phyloP scores from a whole-genome alignment of 2,888 invertebrate genomes.

The Tridacna gigas region DNA sequence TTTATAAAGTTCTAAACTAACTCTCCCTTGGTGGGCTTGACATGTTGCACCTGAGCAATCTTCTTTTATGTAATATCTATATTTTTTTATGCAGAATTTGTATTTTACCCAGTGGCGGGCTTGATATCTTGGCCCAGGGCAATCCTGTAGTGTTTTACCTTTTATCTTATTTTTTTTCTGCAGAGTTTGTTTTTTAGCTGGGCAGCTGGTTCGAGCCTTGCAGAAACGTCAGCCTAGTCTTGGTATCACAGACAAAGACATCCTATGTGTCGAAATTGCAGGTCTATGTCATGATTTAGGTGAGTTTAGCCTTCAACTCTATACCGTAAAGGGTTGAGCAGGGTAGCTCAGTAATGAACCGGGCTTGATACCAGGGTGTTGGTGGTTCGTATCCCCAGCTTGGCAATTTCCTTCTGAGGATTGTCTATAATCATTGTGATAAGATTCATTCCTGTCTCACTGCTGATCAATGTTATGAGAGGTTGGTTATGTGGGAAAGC shows the following conservation, averaged over 20 bases:
- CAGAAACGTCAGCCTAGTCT: conserved; percentile 84
- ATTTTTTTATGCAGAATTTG: no score
- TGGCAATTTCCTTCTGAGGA: no score
- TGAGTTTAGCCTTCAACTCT: conserved; percentile 51
- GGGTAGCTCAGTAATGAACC: background rate
- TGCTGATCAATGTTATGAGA: no score
- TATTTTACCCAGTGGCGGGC: no score
- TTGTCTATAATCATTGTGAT: no score
- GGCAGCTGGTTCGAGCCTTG: conserved; percentile 72
- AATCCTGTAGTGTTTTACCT: background rate
- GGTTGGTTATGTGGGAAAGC: no score
- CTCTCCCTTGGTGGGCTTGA: no score
- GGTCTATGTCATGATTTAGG: conserved; percentile 90
- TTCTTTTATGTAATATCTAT: no score
- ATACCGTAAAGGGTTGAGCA: background rate
- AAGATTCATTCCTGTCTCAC: no score
- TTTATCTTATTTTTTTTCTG: conserved; percentile 59
- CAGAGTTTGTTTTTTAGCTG: conserved; percentile 86
- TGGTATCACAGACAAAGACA: conserved; percentile 85
- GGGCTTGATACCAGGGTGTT: background rate
- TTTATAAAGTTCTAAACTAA: no score
- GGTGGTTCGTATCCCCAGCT: background rate
- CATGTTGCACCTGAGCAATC: no score
- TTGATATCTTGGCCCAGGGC: no score
- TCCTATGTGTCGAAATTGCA: conserved; percentile 88